Conservation (phyloP, 2,888 invertebrate genomes). For the Drosophila recens region DNA sequence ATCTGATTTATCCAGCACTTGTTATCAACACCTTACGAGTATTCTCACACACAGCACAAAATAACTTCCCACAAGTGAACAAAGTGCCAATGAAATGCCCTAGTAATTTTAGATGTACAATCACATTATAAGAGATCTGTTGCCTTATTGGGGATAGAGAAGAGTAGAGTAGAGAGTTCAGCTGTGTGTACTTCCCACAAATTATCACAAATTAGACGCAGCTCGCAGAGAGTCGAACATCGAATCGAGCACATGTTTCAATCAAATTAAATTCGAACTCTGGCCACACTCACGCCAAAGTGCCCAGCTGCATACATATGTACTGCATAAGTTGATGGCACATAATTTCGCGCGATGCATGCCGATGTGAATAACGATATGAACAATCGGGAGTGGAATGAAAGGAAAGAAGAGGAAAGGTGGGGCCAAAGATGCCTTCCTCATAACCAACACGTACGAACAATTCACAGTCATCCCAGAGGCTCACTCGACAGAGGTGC, state of each 20-base stretch:
- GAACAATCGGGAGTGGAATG: background rate
- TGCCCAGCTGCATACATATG: conserved; percentile 38
- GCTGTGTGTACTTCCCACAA: conserved; percentile 71
- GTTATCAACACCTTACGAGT: conserved; percentile 52
- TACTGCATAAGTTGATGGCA: conserved; percentile 54
- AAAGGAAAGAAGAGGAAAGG: background rate
- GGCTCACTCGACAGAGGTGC: conserved; percentile 74
- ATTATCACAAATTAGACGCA: conserved; percentile 79
- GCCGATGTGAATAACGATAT: conserved; percentile 57
- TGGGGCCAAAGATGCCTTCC: conserved; percentile 52
- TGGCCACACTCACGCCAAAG: conserved; percentile 53
- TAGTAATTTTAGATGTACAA: conserved; percentile 52
- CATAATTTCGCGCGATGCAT: conserved; percentile 68
- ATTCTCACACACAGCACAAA: conserved; percentile 2
- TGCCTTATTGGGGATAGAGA: conserved; percentile 9
- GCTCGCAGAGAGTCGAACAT: conserved; percentile 48
- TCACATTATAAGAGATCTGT: conserved; percentile 34
- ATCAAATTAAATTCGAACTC: conserved; percentile 73
- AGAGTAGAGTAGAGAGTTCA: conserved; percentile 13
- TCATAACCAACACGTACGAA: conserved; percentile 79
- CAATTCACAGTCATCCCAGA: conserved; percentile 74
- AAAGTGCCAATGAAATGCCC: conserved; percentile 29
- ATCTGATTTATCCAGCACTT: conserved; percentile 55
- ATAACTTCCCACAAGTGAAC: conserved; percentile 45
- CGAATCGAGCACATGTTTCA: conserved; percentile 62